Percentiles rank a stretch among this genome's conserved stretches.
Conservation (phyloP, 2,113 vertebrate species). For the Microcebus murinus region DNA sequence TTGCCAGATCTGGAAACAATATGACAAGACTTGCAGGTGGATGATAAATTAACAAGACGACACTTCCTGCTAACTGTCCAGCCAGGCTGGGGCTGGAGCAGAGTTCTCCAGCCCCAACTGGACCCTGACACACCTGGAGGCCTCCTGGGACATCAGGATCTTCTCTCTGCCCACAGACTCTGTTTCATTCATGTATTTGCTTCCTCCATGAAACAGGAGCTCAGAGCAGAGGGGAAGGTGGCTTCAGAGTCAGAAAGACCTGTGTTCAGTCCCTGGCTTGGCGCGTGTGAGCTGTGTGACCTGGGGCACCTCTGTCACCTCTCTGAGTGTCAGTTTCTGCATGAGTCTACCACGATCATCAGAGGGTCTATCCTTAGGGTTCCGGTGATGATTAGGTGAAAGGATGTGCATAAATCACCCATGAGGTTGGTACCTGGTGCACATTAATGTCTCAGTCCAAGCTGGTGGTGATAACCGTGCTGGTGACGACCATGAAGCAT, state of each 20-base stretch:
- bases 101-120: background rate
- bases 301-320: background rate
- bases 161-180: background rate
- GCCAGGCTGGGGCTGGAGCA: background rate
- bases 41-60: background rate
- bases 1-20: background rate
- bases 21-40: background rate
- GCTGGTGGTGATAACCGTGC: background rate
- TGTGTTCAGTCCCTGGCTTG: background rate
- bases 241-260: background rate
- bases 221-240: background rate
- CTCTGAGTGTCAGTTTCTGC: background rate
- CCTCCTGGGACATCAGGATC: background rate
- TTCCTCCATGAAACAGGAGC: background rate
- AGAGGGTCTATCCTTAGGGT: background rate
- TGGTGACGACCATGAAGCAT: background rate
- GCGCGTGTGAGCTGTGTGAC: background rate
- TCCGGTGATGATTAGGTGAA: background rate
- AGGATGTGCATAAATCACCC: accelerated
- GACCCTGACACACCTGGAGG: background rate
- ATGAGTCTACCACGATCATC: background rate
- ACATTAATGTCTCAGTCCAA: background rate
- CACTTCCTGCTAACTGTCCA: background rate
- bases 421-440: background rate
- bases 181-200: background rate